Conservation (phyloP, 2,797 vertebrate genomes). For the Gadopsis marmoratus region DNA sequence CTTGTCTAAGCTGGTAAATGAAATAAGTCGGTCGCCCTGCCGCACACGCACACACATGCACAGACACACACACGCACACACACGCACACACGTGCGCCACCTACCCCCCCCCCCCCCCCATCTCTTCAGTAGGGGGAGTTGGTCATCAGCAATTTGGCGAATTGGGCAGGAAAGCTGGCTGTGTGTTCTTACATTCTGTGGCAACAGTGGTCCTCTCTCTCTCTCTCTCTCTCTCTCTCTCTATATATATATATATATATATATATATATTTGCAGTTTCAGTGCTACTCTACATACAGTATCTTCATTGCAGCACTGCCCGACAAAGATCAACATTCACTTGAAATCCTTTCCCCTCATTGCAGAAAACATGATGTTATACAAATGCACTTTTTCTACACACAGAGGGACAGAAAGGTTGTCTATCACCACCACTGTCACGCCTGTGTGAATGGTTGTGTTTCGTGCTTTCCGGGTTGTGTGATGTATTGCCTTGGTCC, state of each 20-base stretch:
- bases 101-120: slow-evolving; percentile 4
- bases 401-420: background rate
- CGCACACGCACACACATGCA: slow-evolving; percentile 42
- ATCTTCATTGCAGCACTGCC: slow-evolving; percentile 11
- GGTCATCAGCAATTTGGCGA: slow-evolving; percentile 63
- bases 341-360: slow-evolving; percentile 11
- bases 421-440: background rate
- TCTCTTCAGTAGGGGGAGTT: slow-evolving; percentile 20
- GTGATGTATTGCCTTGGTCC: no score
- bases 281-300: slow-evolving; percentile 29
- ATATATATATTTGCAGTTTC: slow-evolving; percentile 34
- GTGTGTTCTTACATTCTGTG: slow-evolving; percentile 69
- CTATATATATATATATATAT: background rate
- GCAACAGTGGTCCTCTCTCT: slow-evolving; percentile 34
- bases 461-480: no score
- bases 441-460: no score
- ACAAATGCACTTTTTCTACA: background rate
- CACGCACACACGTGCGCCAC: slow-evolving; percentile 14
- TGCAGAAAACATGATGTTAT: background rate
- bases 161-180: slow-evolving; percentile 63
- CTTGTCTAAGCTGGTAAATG: slow-evolving; percentile 76
- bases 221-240: background rate
- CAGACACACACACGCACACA: slow-evolving; percentile 29
- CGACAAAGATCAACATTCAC: slow-evolving; percentile 40
- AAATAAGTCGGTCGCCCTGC: slow-evolving; percentile 67